Conservation (phyloP, 2,888 invertebrate genomes). For the Nomada hirtipes region DNA sequence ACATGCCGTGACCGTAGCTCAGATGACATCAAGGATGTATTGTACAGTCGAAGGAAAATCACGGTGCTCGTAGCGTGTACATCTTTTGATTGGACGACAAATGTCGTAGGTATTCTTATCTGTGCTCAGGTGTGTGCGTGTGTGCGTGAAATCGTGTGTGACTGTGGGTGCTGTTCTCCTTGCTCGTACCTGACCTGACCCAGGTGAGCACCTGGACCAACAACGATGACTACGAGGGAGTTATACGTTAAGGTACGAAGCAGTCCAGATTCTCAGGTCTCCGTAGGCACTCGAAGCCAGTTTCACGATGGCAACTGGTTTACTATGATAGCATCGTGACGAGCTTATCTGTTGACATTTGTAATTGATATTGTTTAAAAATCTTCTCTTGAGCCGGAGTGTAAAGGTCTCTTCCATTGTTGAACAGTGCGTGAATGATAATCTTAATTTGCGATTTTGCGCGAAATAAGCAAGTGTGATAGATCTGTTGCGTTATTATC, state of each 20-base stretch:
- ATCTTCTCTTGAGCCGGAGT: background rate
- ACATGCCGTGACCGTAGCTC: slow-evolving; percentile 67
- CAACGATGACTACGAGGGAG: slow-evolving; percentile 81
- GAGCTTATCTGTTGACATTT: slow-evolving; percentile 41
- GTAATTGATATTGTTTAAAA: slow-evolving; percentile 8
- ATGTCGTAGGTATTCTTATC: slow-evolving; percentile 62
- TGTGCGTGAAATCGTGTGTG: slow-evolving; percentile 55
- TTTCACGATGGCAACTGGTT: slow-evolving; percentile 43
- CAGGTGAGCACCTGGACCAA: slow-evolving; percentile 57
- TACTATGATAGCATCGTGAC: slow-evolving; percentile 15
- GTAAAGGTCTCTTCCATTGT: background rate
- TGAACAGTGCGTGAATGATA: too few relatives aligned
- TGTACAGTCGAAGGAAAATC: slow-evolving; percentile 44
- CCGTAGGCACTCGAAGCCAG: slow-evolving; percentile 21
- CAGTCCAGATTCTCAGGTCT: slow-evolving; percentile 2
- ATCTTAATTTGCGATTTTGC: background rate
- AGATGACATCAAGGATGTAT: slow-evolving; percentile 60
- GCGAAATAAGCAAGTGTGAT: background rate
- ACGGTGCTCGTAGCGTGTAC: slow-evolving; percentile 56
- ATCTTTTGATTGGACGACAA: slow-evolving; percentile 50
- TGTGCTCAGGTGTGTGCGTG: slow-evolving; percentile 51
- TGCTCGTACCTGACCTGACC: slow-evolving; percentile 59
- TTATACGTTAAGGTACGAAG: slow-evolving; percentile 81
- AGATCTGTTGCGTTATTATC: background rate
- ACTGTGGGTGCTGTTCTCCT: slow-evolving; percentile 42